These are phyloP conservation scores for Strongylocentrotus purpuratus DNA, from an alignment of 35 echinoderm and acorn worm species.

Conservation along the genomic window DNA sequence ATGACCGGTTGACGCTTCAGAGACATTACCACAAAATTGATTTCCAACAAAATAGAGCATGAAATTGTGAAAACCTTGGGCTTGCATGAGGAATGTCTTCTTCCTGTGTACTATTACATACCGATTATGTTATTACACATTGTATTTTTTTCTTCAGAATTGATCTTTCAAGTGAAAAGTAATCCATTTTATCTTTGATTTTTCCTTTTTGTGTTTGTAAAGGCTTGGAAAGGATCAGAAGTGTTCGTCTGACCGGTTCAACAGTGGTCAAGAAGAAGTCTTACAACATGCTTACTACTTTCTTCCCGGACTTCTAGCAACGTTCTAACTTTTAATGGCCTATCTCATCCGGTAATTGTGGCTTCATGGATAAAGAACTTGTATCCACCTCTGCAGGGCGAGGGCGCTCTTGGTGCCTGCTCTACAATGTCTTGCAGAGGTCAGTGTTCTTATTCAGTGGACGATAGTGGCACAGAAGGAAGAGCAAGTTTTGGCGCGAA, in stretches of 20 bases:
- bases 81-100: too few species aligned
- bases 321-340: not conserved
- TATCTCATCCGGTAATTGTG: not conserved
- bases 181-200: too few species aligned
- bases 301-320: not conserved
- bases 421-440: not conserved
- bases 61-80: too few species aligned
- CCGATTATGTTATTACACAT: not conserved
- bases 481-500: not conserved
- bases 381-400: not conserved
- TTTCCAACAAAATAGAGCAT: too few species aligned
- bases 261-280: not conserved
- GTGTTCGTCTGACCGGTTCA: not conserved
- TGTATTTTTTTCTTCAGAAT: not conserved
- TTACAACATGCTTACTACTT: not conserved
- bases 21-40: too few species aligned
- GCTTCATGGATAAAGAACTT: not conserved
- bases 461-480: not conserved
- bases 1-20: too few species aligned
- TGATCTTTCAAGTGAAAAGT: too few species aligned
- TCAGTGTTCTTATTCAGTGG: too few species aligned
- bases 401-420: not conserved
- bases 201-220: not conserved
- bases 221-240: constrained; percentile 1
- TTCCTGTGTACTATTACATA: not conserved